Evolutionary conservation across 2,113 vertebrate species (phyloP).

Genomic region (Brachyhypopomus occidentalis): DNA sequence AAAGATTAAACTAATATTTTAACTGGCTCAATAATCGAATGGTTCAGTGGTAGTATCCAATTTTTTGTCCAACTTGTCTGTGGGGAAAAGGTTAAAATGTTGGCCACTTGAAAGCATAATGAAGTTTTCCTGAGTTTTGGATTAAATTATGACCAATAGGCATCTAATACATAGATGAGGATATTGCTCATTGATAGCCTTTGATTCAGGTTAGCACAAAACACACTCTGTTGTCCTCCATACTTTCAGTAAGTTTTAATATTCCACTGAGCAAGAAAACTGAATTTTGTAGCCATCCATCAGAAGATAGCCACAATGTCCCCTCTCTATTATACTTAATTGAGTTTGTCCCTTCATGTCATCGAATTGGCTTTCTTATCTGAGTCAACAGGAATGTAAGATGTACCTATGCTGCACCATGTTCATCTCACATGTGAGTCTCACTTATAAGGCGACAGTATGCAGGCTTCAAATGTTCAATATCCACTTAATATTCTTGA

Average conservation of each 20-base stretch:
- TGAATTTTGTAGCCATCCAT: constrained; percentile 60
- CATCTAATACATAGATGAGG: constrained; percentile 62
- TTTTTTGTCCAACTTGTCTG: neutral
- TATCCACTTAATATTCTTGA: neutral
- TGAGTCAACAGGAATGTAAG: constrained; percentile 56
- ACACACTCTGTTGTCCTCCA: constrained; percentile 42
- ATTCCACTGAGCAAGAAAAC: constrained; percentile 58
- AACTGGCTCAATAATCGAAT: too few species aligned
- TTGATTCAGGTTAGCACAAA: constrained; percentile 54
- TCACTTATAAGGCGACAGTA: constrained; percentile 15
- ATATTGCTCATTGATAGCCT: constrained; percentile 58
- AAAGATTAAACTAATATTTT: too few species aligned
- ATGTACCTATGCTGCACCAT: constrained; percentile 50
- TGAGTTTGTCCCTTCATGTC: constrained; percentile 66
- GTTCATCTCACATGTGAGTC: constrained; percentile 62
- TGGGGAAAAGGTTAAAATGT: neutral
- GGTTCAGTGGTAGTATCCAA: too few species aligned
- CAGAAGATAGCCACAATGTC: constrained; percentile 53
- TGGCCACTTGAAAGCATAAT: constrained; percentile 11
- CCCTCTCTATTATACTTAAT: constrained; percentile 67
- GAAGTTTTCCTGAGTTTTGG: constrained; percentile 4
- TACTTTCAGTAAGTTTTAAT: constrained; percentile 52
- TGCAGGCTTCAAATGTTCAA: neutral
- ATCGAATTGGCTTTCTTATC: constrained; percentile 63
- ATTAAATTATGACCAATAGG: constrained; percentile 48